Conservation (phyloP, 2,113 vertebrate species). For the Elaphurus davidianus region DNA sequence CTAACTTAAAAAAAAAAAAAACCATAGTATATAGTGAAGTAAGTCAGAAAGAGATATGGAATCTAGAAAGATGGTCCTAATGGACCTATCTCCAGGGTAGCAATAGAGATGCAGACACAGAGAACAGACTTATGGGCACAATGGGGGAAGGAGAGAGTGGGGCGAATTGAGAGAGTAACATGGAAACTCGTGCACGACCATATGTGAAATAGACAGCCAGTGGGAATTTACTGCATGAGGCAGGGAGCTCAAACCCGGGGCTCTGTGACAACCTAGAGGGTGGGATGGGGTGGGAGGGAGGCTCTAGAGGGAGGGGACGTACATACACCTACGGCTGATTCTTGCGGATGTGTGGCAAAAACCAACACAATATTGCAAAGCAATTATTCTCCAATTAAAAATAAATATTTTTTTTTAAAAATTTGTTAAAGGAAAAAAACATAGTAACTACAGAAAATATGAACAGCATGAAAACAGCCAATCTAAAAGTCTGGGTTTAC, state of each 20-base stretch:
- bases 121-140: background rate
- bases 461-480: background rate
- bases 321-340: background rate
- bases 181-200: accelerated
- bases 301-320: accelerated
- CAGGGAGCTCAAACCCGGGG: background rate
- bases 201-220: accelerated
- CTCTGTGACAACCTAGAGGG: background rate
- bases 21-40: background rate
- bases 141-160: accelerated
- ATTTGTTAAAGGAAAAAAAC: background rate
- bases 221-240: background rate
- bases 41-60: background rate
- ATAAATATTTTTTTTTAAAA: background rate
- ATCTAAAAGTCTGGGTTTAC: background rate
- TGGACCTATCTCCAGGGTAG: background rate
- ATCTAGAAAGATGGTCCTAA: background rate
- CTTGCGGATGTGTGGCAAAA: background rate
- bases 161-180: accelerated
- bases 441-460: background rate
- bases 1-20: background rate
- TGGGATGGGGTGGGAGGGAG: background rate
- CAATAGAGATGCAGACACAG: background rate
- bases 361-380: background rate
- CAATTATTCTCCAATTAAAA: background rate